Evolutionary conservation across 2,113 vertebrate species (phyloP), one percentile per base, ranked within the genome.

Genomic region (Phoenicopterus ruber): DNA sequence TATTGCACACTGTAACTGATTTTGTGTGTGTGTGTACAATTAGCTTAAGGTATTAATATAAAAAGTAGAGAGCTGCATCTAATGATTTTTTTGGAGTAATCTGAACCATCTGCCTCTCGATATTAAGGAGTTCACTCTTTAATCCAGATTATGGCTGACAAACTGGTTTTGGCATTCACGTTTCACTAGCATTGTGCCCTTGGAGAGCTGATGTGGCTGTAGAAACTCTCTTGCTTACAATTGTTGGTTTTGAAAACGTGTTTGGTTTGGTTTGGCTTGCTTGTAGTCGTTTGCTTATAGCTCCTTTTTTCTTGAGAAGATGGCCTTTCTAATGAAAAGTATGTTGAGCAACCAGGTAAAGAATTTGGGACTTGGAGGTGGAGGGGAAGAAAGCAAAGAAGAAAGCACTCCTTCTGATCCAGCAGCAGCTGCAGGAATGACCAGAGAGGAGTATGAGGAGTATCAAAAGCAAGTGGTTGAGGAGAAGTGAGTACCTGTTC

Each of bases 401-500:
- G 99, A 98, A 94, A 99, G 98, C 88, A 91, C 98, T 67, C 97
- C 99, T 10, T 96, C 99, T 32, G 99, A 99, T 88, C 99, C 99
- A 9, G 99, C 99, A 13, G 98, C 99, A 38, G 99, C 99, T 2
- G 98, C 98, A 31, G 99, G 99, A 61, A 99, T 99, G 99, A 99
- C 99, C 44, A 98, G 99, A 26, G 99, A 99, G 95, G 99, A 99
- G 87, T 99, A 99, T 93, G 99, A 99, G 96, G 99, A 99, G 76
- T 99, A 99, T 96, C 99, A 99, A 93, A 99, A 99, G 97, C 99
- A 99, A 94, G 8, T 99, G 97, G 98, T 99, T 96, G 99, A 99
- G 97, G 99, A 99, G 97, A 99, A 99, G 99, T 99, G 98, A 99
- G 99, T 99, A 98, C 88, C 14, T 6, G 5, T 94, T 54, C 50